A percentile compares a stretch with the other conserved stretches of the same genome.
Evolutionary conservation across 2,113 vertebrate genomes (phyloP).

Genomic region (Salminus brasiliensis): DNA sequence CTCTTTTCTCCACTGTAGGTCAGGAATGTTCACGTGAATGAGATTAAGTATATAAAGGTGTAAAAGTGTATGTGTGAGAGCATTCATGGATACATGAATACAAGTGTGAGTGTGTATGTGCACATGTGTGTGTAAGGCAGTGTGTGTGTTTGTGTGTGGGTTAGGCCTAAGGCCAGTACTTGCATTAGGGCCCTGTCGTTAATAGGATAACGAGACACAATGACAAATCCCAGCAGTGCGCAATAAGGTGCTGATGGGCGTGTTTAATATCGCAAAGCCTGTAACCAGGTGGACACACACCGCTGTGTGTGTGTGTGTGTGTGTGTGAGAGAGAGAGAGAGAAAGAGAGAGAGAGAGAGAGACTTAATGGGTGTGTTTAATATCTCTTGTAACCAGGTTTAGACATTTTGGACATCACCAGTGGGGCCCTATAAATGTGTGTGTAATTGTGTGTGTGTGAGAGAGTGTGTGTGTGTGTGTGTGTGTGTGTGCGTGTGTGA

Average conservation of each 20-base stretch:
- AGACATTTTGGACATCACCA: constrained; percentile 86
- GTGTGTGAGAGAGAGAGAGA: constrained; percentile 31
- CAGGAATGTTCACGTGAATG: background rate
- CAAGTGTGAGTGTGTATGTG: constrained; percentile 29
- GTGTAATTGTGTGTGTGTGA: constrained; percentile 38
- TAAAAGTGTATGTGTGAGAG: constrained; percentile 1
- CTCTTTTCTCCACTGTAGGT: no score
- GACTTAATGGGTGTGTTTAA: constrained; percentile 59
- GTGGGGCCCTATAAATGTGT: constrained; percentile 75
- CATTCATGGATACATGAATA: constrained; percentile 10
- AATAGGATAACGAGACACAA: constrained; percentile 99
- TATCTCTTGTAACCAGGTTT: constrained; percentile 75
- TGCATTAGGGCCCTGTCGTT: constrained; percentile 85
- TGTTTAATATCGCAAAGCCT: constrained; percentile 96
- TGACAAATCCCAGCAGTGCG: constrained; percentile 99
- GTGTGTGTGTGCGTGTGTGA: constrained; percentile 47
- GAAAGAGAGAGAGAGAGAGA: no score
- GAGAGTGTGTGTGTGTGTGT: constrained; percentile 38
- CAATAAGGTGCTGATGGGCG: constrained; percentile 99
- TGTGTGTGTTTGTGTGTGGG: constrained; percentile 72
- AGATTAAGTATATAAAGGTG: background rate
- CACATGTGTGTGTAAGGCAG: constrained; percentile 37
- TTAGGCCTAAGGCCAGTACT: constrained; percentile 82
- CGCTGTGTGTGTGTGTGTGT: constrained; percentile 7
- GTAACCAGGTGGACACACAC: constrained; percentile 82